phyloP scores from a whole-genome alignment of 1,140 invertebrate species.

The Coelopa frigida region DNA sequence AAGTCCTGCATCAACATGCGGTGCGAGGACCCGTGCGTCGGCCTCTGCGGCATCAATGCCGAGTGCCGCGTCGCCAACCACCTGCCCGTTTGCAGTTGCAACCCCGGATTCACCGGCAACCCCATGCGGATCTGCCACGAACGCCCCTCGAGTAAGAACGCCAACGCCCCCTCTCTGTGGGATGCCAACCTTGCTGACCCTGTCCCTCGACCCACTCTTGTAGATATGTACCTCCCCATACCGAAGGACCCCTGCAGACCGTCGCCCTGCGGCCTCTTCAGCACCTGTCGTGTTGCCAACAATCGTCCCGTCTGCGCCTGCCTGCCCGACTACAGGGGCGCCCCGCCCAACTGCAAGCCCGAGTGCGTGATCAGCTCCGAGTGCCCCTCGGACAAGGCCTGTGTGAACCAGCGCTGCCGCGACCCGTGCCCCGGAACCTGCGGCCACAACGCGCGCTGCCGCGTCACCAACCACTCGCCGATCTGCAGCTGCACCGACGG shows the following conservation, averaged over 20 bases:
- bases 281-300: constrained; percentile 64
- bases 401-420: constrained; percentile 66
- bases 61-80: constrained; percentile 77
- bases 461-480: constrained; percentile 76
- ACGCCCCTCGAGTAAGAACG: constrained; percentile 54
- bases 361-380: constrained; percentile 77
- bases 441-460: constrained; percentile 73
- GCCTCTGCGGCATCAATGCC: constrained; percentile 72
- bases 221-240: constrained; percentile 50
- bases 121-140: constrained; percentile 64
- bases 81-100: constrained; percentile 69
- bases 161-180: no score
- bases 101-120: constrained; percentile 67
- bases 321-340: constrained; percentile 66
- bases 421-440: constrained; percentile 76
- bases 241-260: constrained; percentile 65
- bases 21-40: constrained; percentile 72
- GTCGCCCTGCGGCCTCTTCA: constrained; percentile 75
- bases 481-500: constrained; percentile 69
- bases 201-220: constrained; percentile 20
- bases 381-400: constrained; percentile 69
- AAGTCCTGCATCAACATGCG: constrained; percentile 76
- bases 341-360: constrained; percentile 69
- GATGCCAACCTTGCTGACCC: background rate
- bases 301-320: constrained; percentile 74